These are phyloP conservation scores for Gallinago solitaria DNA, from an alignment of 2,797 vertebrate genomes.

Conservation along the genomic window DNA sequence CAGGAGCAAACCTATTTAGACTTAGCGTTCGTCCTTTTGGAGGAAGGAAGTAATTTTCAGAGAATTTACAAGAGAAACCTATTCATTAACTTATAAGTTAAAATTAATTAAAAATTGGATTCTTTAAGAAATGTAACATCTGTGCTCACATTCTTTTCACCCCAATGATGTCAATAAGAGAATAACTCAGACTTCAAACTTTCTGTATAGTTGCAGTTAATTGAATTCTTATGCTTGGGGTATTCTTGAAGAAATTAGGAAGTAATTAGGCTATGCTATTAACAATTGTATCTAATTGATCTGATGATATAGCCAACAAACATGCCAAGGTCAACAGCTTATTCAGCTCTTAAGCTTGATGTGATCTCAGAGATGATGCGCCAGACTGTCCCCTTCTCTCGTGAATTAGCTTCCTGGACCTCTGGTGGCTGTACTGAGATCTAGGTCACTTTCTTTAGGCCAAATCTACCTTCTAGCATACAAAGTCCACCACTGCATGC, in stretches of 20 bases:
- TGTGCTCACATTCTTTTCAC: background rate
- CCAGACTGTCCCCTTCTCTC: background rate
- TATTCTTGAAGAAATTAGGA: conserved; percentile 58
- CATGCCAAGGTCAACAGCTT: conserved; percentile 38
- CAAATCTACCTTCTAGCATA: background rate
- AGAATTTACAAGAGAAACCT: background rate
- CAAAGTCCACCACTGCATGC: background rate
- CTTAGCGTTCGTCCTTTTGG: background rate
- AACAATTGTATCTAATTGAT: conserved; percentile 47
- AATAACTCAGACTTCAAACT: conserved; percentile 29
- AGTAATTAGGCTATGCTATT: conserved; percentile 48
- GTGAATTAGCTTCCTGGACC: background rate
- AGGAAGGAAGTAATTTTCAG: background rate
- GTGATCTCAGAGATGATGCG: background rate
- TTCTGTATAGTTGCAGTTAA: conserved; percentile 41
- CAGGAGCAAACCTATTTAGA: background rate
- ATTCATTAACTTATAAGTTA: conserved; percentile 8
- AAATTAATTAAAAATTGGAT: conserved; percentile 55
- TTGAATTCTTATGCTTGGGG: conserved; percentile 51
- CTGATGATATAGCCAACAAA: conserved; percentile 19
- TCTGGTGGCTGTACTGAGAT: background rate
- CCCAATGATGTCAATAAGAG: conserved; percentile 11
- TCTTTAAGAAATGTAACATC: conserved; percentile 31
- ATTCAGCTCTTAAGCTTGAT: conserved; percentile 1
- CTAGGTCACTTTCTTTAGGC: fast-evolving